These are phyloP conservation scores for Sebastes nivosus DNA, from an alignment of 2,797 vertebrate species.

Conservation along the genomic window DNA sequence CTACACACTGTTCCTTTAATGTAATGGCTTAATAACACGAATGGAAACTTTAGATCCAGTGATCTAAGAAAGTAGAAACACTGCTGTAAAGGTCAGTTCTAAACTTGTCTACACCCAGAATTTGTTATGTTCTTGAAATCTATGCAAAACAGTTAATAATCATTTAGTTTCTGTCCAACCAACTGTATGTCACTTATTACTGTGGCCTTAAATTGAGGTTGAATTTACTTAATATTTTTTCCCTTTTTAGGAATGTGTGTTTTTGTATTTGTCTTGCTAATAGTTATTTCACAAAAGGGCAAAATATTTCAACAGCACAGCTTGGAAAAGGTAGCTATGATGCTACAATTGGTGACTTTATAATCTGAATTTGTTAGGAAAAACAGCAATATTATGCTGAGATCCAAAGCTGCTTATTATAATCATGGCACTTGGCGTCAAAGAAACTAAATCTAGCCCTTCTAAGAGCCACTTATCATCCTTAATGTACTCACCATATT, in stretches of 20 bases:
- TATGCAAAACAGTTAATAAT: not conserved
- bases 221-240: not conserved
- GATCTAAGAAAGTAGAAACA: not conserved
- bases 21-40: not conserved
- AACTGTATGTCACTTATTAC: constrained; percentile 47
- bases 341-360: constrained; percentile 56
- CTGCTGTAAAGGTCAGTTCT: not conserved
- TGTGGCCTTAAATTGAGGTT: not conserved
- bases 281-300: constrained; percentile 33
- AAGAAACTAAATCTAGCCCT: constrained; percentile 27
- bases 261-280: constrained; percentile 23
- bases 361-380: constrained; percentile 32
- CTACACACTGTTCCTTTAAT: not conserved
- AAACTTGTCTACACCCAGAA: not conserved
- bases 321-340: constrained; percentile 71
- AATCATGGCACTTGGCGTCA: constrained; percentile 63
- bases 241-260: constrained; percentile 12
- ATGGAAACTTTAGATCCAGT: not conserved
- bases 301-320: constrained; percentile 72
- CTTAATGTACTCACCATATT: not conserved
- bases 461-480: not conserved
- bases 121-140: not conserved
- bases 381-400: not conserved
- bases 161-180: not conserved
- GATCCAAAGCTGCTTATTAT: constrained; percentile 11